Percentiles rank a stretch among this genome's conserved stretches.
Conservation (phyloP, 2,888 invertebrate species). For the Gasteruption jaculator region DNA sequence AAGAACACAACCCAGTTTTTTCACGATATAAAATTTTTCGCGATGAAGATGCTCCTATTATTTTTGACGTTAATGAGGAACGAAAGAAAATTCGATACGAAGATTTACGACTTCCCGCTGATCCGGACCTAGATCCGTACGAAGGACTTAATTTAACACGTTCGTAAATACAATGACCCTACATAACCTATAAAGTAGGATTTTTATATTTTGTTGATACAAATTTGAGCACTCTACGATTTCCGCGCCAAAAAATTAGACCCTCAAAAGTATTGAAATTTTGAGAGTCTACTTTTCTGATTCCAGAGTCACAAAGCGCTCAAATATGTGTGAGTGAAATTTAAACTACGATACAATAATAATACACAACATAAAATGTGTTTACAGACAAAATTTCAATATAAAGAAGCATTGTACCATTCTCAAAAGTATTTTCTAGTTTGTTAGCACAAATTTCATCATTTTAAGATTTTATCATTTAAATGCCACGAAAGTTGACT, state of each 20-base stretch:
- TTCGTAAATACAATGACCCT: conserved; percentile 44
- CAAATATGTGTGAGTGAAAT: too few relatives aligned
- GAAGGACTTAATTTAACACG: conserved; percentile 61
- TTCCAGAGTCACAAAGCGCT: too few relatives aligned
- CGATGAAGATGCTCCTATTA: conserved; percentile 65
- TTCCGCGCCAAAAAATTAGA: too few relatives aligned
- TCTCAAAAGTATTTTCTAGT: too few relatives aligned
- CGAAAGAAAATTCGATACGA: conserved; percentile 39
- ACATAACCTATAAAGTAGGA: not conserved
- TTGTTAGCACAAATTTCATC: conserved; percentile 5
- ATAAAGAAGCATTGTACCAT: too few relatives aligned
- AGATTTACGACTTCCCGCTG: too few relatives aligned
- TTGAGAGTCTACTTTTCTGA: too few relatives aligned
- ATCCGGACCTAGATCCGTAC: conserved; percentile 63
- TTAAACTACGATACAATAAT: too few relatives aligned
- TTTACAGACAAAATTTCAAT: too few relatives aligned
- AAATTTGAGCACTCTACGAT: too few relatives aligned
- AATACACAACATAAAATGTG: too few relatives aligned
- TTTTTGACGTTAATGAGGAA: conserved; percentile 73
- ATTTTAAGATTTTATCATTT: not conserved
- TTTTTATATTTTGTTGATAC: conserved; percentile 3
- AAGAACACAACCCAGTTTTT: conserved; percentile 46
- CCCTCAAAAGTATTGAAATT: too few relatives aligned
- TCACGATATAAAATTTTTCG: conserved; percentile 67
- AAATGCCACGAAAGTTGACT: not conserved